Conservation (phyloP, 2,797 vertebrate genomes). For the Clangula hyemalis region DNA sequence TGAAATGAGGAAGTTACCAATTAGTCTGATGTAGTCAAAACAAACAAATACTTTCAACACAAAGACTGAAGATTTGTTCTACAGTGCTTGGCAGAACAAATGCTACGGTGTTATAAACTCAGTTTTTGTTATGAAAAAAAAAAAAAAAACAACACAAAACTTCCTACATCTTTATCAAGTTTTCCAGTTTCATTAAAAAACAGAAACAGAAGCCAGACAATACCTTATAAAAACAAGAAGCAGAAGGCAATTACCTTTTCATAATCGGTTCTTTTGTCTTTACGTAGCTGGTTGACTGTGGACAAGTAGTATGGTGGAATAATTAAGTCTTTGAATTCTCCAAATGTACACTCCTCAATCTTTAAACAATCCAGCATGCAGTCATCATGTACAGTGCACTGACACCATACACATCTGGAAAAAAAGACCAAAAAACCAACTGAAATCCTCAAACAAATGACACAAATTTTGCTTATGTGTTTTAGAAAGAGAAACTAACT, state of each 20-base stretch:
- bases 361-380: conserved; percentile 82
- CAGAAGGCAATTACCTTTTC: conserved; percentile 81
- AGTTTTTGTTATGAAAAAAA: neutral
- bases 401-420: conserved; percentile 94
- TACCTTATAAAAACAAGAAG: neutral
- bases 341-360: conserved; percentile 86
- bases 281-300: conserved; percentile 87
- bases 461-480: neutral
- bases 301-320: conserved; percentile 93
- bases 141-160: neutral
- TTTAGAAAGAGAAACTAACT: neutral
- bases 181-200: neutral
- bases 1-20: neutral
- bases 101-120: neutral
- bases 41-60: neutral
- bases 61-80: neutral
- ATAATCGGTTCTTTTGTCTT: conserved; percentile 84
- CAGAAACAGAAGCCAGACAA: neutral
- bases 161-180: neutral
- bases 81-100: neutral
- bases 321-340: conserved; percentile 92
- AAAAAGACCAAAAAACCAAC: neutral
- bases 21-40: neutral
- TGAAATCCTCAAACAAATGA: neutral
- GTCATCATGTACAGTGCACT: conserved; percentile 92